Conservation (phyloP, 2,113 vertebrate species). For the Hippocampus comes region DNA sequence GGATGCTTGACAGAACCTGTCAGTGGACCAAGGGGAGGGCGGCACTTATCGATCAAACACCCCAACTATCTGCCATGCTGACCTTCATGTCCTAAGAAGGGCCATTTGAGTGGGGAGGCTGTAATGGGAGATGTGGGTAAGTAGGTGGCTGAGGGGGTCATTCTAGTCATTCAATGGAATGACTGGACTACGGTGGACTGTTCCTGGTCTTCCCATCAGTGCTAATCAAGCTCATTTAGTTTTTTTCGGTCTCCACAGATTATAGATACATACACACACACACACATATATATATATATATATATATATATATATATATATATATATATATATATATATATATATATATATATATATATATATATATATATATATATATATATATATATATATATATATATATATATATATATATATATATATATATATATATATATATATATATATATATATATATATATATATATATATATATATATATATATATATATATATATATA, state of each 20-base stretch:
- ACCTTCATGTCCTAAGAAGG: constrained; percentile 72
- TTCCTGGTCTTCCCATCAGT: neutral
- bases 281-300: too few relatives aligned
- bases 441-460: neutral
- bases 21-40: constrained; percentile 63
- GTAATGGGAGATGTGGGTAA: constrained; percentile 15
- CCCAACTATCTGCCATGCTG: constrained; percentile 76
- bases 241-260: neutral
- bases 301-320: too few relatives aligned
- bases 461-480: too few relatives aligned
- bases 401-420: neutral
- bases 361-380: neutral
- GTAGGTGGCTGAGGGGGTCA: neutral
- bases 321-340: neutral
- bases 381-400: too few relatives aligned
- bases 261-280: neutral
- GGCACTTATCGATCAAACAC: constrained; percentile 79
- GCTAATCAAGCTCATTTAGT: neutral
- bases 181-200: neutral
- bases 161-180: neutral
- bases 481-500: too few relatives aligned
- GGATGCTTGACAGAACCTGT: constrained; percentile 71
- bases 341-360: too few relatives aligned
- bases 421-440: too few relatives aligned
- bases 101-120: constrained; percentile 18